Conservation (phyloP, 2,888 invertebrate species). For the Cepaea hortensis region DNA sequence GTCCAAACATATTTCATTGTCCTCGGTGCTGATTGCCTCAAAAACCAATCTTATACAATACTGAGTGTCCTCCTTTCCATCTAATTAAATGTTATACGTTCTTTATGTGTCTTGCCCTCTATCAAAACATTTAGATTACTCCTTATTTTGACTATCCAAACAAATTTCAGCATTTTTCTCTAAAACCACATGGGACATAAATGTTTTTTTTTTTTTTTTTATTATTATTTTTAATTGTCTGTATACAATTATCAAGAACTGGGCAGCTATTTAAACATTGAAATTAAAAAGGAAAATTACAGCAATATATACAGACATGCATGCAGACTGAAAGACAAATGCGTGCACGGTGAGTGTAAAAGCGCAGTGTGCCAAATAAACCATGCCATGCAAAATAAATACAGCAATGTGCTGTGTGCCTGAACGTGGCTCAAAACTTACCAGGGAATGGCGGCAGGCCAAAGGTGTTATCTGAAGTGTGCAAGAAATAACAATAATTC, state of each 20-base stretch:
- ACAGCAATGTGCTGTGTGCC: not conserved
- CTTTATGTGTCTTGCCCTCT: too few relatives aligned
- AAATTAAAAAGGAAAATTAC: not conserved
- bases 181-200: not conserved
- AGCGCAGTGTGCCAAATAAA: not conserved
- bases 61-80: too few relatives aligned
- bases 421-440: slow-evolving; percentile 1
- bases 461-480: slow-evolving; percentile 29
- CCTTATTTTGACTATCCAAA: too few relatives aligned
- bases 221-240: not conserved
- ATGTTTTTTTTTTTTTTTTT: not conserved
- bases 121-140: too few relatives aligned
- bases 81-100: too few relatives aligned
- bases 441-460: slow-evolving; percentile 25
- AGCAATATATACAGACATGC: not conserved
- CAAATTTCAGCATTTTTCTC: not conserved
- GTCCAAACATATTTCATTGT: too few relatives aligned
- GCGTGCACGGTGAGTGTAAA: too few relatives aligned
- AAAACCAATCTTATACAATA: too few relatives aligned
- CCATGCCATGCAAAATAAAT: slow-evolving; percentile 2
- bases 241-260: too few relatives aligned
- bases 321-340: not conserved
- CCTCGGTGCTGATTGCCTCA: too few relatives aligned
- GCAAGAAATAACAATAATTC: not conserved
- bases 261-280: too few relatives aligned